Conservation (phyloP, 1,140 invertebrate species). For the Platorchestia sp. region DNA sequence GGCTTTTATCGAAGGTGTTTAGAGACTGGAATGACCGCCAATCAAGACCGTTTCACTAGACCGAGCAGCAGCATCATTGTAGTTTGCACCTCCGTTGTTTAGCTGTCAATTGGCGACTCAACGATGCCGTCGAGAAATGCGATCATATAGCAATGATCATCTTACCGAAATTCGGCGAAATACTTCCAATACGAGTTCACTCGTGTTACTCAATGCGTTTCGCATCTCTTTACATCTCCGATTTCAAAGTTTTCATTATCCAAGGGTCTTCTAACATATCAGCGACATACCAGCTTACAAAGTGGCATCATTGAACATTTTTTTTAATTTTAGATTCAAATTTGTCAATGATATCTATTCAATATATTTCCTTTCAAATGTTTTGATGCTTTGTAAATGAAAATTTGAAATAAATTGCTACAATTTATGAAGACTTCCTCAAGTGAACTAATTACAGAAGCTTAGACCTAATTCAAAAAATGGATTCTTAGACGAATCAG, state of each 20-base stretch:
- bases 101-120: neutral
- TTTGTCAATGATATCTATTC: no score
- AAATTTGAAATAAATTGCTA: neutral
- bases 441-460: neutral
- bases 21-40: conserved; percentile 11
- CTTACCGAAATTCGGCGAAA: neutral
- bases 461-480: neutral
- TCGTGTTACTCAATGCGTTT: neutral
- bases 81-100: neutral
- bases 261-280: no score
- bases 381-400: neutral
- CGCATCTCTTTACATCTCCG: no score
- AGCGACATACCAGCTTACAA: no score
- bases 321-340: no score
- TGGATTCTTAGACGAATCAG: neutral
- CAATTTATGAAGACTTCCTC: neutral
- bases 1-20: conserved; percentile 15
- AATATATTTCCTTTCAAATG: neutral
- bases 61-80: neutral
- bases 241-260: no score
- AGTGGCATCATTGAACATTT: no score
- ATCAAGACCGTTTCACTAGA: neutral
- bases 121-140: neutral
- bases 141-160: neutral
- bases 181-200: no score